Base-by-base conservation (phyloP, 1,140 invertebrate species). In the Trypoxylus dichotomus region DNA sequence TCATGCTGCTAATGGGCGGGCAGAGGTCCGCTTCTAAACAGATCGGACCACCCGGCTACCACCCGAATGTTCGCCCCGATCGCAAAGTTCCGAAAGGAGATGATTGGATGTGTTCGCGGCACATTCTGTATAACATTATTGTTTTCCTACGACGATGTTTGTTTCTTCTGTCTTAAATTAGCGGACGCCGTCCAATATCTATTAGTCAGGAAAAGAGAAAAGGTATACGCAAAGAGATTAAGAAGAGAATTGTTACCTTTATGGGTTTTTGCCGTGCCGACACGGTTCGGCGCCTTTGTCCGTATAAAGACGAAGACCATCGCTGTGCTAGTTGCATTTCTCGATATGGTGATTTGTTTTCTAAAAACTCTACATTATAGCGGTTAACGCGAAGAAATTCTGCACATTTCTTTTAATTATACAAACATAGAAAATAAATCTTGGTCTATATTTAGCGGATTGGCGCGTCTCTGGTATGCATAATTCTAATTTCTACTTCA, bases 1-100 rank as follows among this genome's bases (percentile, higher is more conserved):
- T 68, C 63, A 68, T 68, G 63, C 11, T 29, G 63, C 27, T 68
- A 68, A 68, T 68, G 43, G 43, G 43, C 43, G 43, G 43, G 43
- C 43, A 47, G 13, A 47, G 43, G 43, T 47, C 6, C n/a, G n/a
- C 43, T 47, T 13, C 43, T n/a, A 47, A 47, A 47, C 43, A 47
- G 43, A 47, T 47, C 43, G 43, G 63, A 47, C 43, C 43, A 47
- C 43, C 43, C 43, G 43, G 43, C 43, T 47, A 47, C 43, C 43
- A 47, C 43, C 43, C 43, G n/a, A 47, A 47, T 15, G 43, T 47
- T 47, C 43, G 15, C 43, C 15, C 3, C 11, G 43, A 10, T 13
- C 7, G 43, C 43, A 47, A 47, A 47, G 43, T 47, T 47, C 43
- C n/a, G n/a, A 47, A 47, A 47, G 43, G 43, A 47, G 43, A n/a